A percentile compares a stretch with the other conserved stretches of the same genome.
phyloP scores from a whole-genome alignment of 2,113 vertebrate genomes.

The Cyanoramphus novaezelandiae region DNA sequence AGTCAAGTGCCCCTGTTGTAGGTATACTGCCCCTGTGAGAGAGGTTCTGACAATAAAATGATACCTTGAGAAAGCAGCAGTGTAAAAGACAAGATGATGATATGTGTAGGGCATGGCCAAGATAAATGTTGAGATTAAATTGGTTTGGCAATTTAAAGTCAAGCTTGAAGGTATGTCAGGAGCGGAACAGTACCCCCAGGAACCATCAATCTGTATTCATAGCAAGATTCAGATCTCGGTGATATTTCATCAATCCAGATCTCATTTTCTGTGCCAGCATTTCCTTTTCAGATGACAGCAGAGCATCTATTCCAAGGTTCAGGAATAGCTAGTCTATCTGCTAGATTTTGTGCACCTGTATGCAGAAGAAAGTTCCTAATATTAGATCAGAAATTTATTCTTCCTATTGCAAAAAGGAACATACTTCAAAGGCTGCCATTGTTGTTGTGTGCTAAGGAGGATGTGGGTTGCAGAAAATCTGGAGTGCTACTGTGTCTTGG shows the following conservation, averaged over 20 bases:
- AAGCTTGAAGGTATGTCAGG: neutral
- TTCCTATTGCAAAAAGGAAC: neutral
- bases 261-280: neutral
- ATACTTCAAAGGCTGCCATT: neutral
- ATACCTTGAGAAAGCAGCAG: neutral
- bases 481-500: slow-evolving; percentile 9
- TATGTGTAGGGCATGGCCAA: neutral
- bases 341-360: neutral
- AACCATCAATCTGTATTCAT: neutral
- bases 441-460: neutral
- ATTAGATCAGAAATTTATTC: neutral
- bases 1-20: neutral
- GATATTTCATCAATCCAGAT: neutral
- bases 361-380: neutral
- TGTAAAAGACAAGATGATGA: neutral
- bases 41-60: neutral
- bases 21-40: neutral
- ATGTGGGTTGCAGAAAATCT: slow-evolving; percentile 2
- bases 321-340: neutral
- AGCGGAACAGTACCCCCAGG: neutral
- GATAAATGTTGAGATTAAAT: neutral
- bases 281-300: neutral
- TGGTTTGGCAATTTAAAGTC: neutral
- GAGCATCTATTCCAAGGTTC: neutral
- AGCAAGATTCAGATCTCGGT: neutral